Evolutionary conservation across 2,797 vertebrate genomes (phyloP), one percentile per base, ranked within the genome.

Genomic region (Melopsittacus undulatus): DNA sequence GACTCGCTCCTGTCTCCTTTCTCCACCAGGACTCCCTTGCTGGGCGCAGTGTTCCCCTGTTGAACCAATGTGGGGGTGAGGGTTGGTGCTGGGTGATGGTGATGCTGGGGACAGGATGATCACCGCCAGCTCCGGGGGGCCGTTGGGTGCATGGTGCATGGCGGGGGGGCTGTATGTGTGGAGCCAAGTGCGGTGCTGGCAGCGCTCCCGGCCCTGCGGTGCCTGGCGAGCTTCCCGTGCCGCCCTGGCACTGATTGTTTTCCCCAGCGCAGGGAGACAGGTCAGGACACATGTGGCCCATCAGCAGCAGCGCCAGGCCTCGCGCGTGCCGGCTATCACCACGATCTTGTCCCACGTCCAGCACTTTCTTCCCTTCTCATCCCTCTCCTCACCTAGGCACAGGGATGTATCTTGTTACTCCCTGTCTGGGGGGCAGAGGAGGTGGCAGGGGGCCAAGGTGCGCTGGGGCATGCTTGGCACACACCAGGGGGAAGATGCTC

Each of bases 71-170:
- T 27, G 3, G 3, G 18, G n/a, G 18, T 7, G 5, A 3, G 49
- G 0, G 5, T 1, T 36, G 54, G 4, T 23, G 36, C 5, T 0
- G 24, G 3, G 43, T 4, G 21, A 1, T 13, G 1, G 73, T 3
- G 69, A 5, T 1, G 1, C 2, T 17, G 84, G 66, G 54, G 42
- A 51, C 54, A 7, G 34, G 7, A 10, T 15, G 45, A 45, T 12
- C 43, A 62, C 45, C 9, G 0, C 51, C 19, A 1, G 18, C 29
- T 24, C 19, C 29, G 19, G 16, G 43, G 49, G 11, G 18, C 54
- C 4, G 0, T 3, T 21, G 59, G 61, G 29, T 56, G 70, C 2
- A 4, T 57, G 32, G 54, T 9, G 14, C 3, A 6, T 1, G 32
- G 54, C 6, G 3, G 30, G 36, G 59, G 56, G 43, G 54, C 54